A percentile compares a stretch with the other conserved stretches of the same genome.
These are phyloP conservation scores for Montipora sp. DNA, from an alignment of 64 coral and sea anemone genomes.

Conservation along the genomic window DNA sequence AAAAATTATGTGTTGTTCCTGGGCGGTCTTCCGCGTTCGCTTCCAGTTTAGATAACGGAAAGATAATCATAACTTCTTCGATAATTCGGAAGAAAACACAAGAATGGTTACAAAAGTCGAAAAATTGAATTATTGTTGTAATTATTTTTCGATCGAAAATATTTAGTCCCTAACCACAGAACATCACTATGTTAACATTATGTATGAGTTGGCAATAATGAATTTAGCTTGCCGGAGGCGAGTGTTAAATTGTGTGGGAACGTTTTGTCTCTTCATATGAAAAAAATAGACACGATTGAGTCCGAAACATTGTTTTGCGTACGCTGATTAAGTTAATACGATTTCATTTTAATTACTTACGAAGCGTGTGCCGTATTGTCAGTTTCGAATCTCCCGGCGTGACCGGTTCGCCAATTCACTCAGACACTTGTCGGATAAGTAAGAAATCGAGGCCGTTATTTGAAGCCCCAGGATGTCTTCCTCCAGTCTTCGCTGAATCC, in stretches of 20 bases:
- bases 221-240: conserved; percentile 63
- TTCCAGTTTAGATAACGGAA: conserved; percentile 48
- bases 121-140: not conserved
- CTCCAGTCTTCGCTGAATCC: conserved; percentile 21
- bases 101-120: conserved; percentile 45
- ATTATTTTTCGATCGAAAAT: conserved; percentile 12
- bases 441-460: conserved; percentile 53
- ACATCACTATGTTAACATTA: conserved; percentile 16
- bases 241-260: conserved; percentile 84
- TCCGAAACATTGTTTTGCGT: conserved; percentile 68
- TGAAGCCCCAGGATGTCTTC: conserved; percentile 71
- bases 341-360: conserved; percentile 95
- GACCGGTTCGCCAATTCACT: conserved; percentile 81
- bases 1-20: conserved; percentile 7
- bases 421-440: conserved; percentile 72
- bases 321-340: conserved; percentile 85
- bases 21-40: conserved; percentile 43
- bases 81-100: conserved; percentile 12
- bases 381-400: conserved; percentile 36
- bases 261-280: conserved; percentile 74
- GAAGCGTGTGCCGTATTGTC: conserved; percentile 90
- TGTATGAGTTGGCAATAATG: conserved; percentile 22
- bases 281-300: conserved; percentile 68
- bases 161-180: conserved; percentile 11
- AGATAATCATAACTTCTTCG: conserved; percentile 22